Conservation (phyloP, 2,113 vertebrate genomes). For the Baryphthengus martii region DNA sequence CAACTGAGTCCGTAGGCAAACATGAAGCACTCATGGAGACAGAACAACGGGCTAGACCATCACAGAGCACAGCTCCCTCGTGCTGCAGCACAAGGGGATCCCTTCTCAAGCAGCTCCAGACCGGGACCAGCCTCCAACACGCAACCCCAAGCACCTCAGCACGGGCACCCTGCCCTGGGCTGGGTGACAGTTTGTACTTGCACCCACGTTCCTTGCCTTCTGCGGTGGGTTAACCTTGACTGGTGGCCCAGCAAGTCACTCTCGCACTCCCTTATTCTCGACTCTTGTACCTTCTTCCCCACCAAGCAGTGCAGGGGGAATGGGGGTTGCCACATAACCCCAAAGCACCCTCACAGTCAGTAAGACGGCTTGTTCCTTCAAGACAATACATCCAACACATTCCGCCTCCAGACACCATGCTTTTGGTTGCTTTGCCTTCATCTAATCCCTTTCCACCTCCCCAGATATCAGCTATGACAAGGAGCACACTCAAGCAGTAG, state of each 20-base stretch:
- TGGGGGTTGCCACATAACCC: neutral
- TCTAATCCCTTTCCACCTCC: neutral
- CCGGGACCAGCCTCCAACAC: neutral
- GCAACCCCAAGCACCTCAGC: neutral
- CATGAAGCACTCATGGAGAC: neutral
- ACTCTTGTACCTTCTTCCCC: neutral
- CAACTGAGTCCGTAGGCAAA: neutral
- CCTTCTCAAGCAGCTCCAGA: neutral
- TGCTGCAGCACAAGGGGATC: neutral
- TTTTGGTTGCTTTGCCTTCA: neutral
- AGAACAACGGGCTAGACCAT: neutral
- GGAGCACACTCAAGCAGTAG: neutral
- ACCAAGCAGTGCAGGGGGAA: neutral
- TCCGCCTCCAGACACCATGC: accelerated
- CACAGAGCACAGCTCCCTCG: neutral
- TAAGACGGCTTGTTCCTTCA: neutral
- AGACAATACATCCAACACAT: neutral
- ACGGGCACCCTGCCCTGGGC: no score
- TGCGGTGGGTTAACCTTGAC: neutral
- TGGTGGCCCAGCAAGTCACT: neutral
- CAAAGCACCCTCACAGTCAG: neutral
- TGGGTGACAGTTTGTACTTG: neutral
- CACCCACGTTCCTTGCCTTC: accelerated
- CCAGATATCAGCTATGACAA: neutral
- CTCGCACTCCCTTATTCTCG: accelerated